These are phyloP conservation scores for Anomalospiza imberbis DNA, from an alignment of 2,797 vertebrate genomes.

Conservation along the genomic window DNA sequence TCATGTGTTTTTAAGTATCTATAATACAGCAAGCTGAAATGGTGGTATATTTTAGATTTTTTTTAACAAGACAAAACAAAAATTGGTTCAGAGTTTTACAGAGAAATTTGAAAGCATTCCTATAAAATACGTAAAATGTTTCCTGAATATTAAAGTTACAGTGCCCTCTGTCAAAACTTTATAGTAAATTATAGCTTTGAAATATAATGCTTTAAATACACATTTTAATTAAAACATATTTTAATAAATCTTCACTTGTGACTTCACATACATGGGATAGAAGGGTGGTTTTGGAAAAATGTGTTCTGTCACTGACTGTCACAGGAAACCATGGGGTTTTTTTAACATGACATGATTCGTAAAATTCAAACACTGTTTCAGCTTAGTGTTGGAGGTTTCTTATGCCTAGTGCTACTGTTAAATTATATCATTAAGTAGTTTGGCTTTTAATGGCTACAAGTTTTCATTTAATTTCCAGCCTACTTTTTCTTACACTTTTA, in stretches of 20 bases:
- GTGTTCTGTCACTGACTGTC: background rate
- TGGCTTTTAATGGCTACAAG: background rate
- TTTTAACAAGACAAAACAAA: background rate
- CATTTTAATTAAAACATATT: background rate
- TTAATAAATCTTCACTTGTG: background rate
- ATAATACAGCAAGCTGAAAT: background rate
- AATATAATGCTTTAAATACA: background rate
- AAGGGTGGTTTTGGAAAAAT: background rate
- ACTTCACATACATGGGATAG: background rate
- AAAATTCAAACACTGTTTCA: background rate
- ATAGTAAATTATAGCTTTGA: background rate
- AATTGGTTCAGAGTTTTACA: background rate
- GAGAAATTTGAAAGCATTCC: background rate
- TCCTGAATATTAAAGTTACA: background rate
- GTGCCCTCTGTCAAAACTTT: background rate
- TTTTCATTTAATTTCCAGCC: background rate
- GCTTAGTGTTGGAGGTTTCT: background rate
- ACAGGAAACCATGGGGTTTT: background rate
- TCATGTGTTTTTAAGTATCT: constrained; percentile 20
- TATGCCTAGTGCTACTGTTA: background rate
- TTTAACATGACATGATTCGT: background rate
- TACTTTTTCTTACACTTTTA: background rate
- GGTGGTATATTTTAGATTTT: background rate
- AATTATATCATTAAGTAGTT: background rate
- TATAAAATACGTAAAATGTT: background rate